Evolutionary conservation across 2,113 vertebrate species (phyloP).

Genomic region (Nyctereutes procyonoides): DNA sequence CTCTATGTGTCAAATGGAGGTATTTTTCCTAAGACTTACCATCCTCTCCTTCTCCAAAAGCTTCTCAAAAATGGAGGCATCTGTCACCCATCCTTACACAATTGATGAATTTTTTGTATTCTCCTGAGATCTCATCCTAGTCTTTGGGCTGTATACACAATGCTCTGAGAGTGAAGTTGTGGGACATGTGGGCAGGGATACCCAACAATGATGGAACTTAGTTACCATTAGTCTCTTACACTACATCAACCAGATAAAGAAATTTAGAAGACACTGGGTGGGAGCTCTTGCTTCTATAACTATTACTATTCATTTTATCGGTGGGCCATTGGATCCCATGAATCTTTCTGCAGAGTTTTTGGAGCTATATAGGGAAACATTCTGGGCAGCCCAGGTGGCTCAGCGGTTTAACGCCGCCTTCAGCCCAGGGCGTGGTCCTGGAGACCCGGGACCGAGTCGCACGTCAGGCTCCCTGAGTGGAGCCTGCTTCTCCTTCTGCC

Average conservation of each 20-base stretch:
- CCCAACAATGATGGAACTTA: conserved; percentile 92
- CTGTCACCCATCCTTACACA: conserved; percentile 89
- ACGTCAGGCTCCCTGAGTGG: no score
- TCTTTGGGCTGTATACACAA: conserved; percentile 90
- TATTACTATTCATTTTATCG: conserved; percentile 94
- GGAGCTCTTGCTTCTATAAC: conserved; percentile 86
- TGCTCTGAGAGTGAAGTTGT: conserved; percentile 91
- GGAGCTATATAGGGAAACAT: conserved; percentile 92
- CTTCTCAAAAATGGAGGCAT: conserved; percentile 92
- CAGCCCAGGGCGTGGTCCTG: no score
- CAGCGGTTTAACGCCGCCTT: no score
- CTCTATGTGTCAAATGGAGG: conserved; percentile 94
- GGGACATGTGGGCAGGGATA: conserved; percentile 94
- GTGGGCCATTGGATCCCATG: conserved; percentile 94
- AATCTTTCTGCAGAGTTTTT: conserved; percentile 94
- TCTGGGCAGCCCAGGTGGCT: conserved; percentile 57
- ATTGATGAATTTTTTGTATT: conserved; percentile 94
- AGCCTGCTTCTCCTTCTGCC: no score
- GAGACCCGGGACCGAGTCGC: no score
- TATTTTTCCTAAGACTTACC: conserved; percentile 56
- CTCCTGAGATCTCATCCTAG: conserved; percentile 81
- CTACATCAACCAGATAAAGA: conserved; percentile 94
- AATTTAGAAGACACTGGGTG: conserved; percentile 87
- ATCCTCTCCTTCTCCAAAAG: conserved; percentile 79
- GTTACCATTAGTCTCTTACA: conserved; percentile 94